phyloP scores from a whole-genome alignment of 1,140 invertebrate genomes.

The Caenorhabditis latens region DNA sequence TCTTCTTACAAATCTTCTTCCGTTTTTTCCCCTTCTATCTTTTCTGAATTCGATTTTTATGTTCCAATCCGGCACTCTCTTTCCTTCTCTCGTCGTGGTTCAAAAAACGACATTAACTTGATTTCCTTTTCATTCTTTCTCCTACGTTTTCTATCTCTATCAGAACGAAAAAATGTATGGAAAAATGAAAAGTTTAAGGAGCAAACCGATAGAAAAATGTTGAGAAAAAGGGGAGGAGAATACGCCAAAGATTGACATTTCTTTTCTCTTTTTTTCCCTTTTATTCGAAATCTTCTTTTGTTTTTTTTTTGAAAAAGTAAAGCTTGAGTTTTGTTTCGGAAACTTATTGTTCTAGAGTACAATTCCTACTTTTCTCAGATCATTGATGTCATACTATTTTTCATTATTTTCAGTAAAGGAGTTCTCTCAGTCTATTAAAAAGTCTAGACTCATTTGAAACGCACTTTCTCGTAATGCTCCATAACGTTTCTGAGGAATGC shows the following conservation, averaged over 20 bases:
- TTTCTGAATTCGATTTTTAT: conserved; percentile 7
- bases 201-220: neutral
- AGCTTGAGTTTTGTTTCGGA: no score
- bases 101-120: neutral
- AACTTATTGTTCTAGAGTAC: no score
- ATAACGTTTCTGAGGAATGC: no score
- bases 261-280: no score
- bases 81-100: neutral
- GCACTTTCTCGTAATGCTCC: no score
- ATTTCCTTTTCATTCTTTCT: neutral
- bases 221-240: no score
- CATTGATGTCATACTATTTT: no score
- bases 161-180: neutral
- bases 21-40: neutral
- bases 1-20: neutral
- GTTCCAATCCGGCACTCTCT: neutral
- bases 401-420: no score
- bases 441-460: no score
- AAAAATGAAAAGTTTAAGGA: neutral
- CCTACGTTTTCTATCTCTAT: neutral
- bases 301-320: neutral
- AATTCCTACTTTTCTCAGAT: no score
- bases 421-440: no score
- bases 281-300: neutral
- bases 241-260: no score